Evolutionary conservation across 1,140 invertebrate species (phyloP).

Genomic region (Meloidogyne floridensis): DNA sequence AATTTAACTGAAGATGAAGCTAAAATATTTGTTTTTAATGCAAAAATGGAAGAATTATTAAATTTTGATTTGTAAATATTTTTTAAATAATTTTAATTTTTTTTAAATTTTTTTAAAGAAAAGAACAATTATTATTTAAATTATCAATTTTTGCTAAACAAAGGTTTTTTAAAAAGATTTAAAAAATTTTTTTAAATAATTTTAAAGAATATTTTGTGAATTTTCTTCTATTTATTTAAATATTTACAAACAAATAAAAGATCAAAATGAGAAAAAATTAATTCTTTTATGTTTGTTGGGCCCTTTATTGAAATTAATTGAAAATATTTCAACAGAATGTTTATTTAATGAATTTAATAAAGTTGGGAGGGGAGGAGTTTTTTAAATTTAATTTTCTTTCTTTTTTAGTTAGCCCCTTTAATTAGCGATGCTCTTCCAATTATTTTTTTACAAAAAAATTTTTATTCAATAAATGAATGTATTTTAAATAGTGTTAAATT

Average conservation of each 20-base stretch:
- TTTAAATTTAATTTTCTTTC: not conserved
- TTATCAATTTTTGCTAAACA: not conserved
- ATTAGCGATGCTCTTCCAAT: not conserved
- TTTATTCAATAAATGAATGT: not conserved
- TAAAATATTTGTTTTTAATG: not conserved
- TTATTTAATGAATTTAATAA: constrained; percentile 3
- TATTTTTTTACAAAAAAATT: constrained; percentile 3
- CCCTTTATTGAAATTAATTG: not conserved
- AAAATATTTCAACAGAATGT: not conserved
- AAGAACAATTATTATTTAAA: not conserved
- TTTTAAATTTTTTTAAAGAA: not conserved
- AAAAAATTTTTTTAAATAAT: not conserved
- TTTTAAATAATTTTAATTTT: not conserved
- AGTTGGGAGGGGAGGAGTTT: not conserved
- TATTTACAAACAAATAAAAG: not conserved
- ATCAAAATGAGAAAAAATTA: not conserved
- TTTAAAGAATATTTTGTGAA: not conserved
- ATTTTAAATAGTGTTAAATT: constrained; percentile 1
- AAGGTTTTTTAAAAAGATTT: not conserved
- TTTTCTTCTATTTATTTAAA: constrained; percentile 1
- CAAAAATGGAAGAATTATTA: not conserved
- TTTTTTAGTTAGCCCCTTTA: not conserved
- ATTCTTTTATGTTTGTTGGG: not conserved
- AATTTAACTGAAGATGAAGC: not conserved
- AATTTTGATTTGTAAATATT: constrained; percentile 1